A percentile compares a stretch with the other conserved stretches of the same genome.
Evolutionary conservation across 2,797 vertebrate genomes (phyloP).

Genomic region (Poecile montanus): DNA sequence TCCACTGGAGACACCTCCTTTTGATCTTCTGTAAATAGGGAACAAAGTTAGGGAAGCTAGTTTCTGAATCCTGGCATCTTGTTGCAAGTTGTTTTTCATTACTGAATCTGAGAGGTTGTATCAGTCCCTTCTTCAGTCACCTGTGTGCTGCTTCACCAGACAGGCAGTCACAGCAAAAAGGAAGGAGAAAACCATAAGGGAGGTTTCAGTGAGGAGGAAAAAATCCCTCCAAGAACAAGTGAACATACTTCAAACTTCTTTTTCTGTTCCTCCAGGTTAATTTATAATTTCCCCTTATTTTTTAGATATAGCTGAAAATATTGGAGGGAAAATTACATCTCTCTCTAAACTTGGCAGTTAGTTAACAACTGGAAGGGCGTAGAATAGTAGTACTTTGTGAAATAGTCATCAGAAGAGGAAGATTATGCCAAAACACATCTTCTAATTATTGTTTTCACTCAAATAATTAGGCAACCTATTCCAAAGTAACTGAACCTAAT

Average conservation of each 20-base stretch:
- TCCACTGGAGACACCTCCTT: background rate
- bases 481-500: background rate
- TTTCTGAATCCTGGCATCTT: background rate
- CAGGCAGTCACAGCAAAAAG: background rate
- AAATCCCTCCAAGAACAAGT: background rate
- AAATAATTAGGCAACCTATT: background rate
- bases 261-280: background rate
- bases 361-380: background rate
- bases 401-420: background rate
- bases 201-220: background rate
- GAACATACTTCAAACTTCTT: background rate
- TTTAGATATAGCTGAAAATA: background rate
- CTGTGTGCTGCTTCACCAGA: background rate
- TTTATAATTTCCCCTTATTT: background rate
- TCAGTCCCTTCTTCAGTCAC: background rate
- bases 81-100: background rate
- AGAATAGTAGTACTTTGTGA: background rate
- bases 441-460: background rate
- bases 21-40: background rate
- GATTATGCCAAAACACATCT: background rate
- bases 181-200: background rate
- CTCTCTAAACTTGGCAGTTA: background rate
- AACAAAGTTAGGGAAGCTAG: background rate
- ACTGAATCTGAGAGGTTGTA: background rate
- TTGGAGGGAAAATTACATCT: background rate